Conservation (phyloP, 2,888 invertebrate species). For the Hybos culiciformis region DNA sequence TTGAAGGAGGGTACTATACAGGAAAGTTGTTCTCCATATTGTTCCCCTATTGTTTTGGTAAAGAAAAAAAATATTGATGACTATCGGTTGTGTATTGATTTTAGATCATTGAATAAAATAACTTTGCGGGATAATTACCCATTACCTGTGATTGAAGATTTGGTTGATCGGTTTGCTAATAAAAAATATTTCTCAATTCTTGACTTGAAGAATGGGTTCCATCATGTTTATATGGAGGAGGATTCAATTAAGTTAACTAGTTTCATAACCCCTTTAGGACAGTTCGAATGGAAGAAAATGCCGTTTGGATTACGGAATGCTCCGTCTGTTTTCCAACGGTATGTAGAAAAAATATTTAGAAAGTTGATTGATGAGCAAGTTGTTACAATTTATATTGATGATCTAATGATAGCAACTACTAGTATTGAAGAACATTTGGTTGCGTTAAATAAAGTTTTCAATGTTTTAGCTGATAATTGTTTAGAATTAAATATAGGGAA, state of each 20-base stretch:
- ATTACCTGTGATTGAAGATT: constrained; percentile 15
- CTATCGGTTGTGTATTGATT: constrained; percentile 13
- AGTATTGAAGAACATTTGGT: constrained; percentile 19
- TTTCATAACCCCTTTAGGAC: constrained; percentile 18
- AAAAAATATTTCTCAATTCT: constrained; percentile 15
- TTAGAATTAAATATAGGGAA: constrained; percentile 8
- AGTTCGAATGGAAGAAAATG: constrained; percentile 18
- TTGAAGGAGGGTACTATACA: constrained; percentile 14
- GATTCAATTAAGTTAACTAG: constrained; percentile 15
- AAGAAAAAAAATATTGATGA: too few species aligned
- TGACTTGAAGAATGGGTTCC: constrained; percentile 17
- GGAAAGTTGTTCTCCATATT: constrained; percentile 12
- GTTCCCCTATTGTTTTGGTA: constrained; percentile 12
- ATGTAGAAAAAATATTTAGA: constrained; percentile 13
- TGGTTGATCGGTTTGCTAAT: constrained; percentile 11
- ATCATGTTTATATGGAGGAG: constrained; percentile 13
- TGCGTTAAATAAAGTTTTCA: constrained; percentile 11
- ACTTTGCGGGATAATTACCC: constrained; percentile 14
- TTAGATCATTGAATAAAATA: constrained; percentile 12
- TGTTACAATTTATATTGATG: too few species aligned
- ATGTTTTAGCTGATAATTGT: constrained; percentile 2
- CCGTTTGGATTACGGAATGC: constrained; percentile 19
- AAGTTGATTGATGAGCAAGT: too few species aligned
- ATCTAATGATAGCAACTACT: constrained; percentile 10
- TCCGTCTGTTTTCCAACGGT: constrained; percentile 16